phyloP scores from a whole-genome alignment of 1,140 invertebrate species.

The Scaptomyza pallida region DNA sequence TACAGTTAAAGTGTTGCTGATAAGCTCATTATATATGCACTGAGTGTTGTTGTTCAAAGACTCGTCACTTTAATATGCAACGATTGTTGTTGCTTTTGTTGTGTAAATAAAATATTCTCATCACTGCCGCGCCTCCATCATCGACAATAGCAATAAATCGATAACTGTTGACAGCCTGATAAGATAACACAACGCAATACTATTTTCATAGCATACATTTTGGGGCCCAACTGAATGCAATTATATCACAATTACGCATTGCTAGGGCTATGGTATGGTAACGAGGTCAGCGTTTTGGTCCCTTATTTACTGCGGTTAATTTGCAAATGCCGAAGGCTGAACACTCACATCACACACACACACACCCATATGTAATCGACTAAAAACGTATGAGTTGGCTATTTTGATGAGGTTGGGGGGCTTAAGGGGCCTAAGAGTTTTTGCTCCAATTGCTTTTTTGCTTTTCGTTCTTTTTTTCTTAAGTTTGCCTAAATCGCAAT shows the following conservation, averaged over 20 bases:
- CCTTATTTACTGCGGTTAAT: constrained; percentile 74
- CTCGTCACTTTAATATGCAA: neutral
- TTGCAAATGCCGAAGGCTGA: constrained; percentile 69
- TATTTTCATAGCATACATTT: constrained; percentile 54
- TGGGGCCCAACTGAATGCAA: constrained; percentile 28
- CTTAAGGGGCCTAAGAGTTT: constrained; percentile 34
- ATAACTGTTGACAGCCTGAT: constrained; percentile 60
- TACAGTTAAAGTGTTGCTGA: constrained; percentile 21
- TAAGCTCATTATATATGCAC: constrained; percentile 51
- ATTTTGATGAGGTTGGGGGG: constrained; percentile 39
- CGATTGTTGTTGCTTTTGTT: too few relatives aligned
- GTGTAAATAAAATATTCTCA: neutral
- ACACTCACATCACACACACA: constrained; percentile 12
- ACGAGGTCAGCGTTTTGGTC: constrained; percentile 43
- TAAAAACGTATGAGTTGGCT: constrained; percentile 21
- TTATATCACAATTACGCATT: constrained; percentile 43
- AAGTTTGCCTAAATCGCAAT: constrained; percentile 72
- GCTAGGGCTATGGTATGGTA: constrained; percentile 7
- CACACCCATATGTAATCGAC: neutral
- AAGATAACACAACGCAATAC: constrained; percentile 48
- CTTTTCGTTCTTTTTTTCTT: constrained; percentile 25
- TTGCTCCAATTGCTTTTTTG: constrained; percentile 6
- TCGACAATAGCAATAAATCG: constrained; percentile 50
- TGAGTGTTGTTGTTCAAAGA: neutral
- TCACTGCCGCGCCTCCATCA: constrained; percentile 24